A percentile compares a stretch with the other conserved stretches of the same genome.
These are phyloP conservation scores for Tenebrio molitor DNA, from an alignment of 1,140 invertebrate species.

Conservation along the genomic window DNA sequence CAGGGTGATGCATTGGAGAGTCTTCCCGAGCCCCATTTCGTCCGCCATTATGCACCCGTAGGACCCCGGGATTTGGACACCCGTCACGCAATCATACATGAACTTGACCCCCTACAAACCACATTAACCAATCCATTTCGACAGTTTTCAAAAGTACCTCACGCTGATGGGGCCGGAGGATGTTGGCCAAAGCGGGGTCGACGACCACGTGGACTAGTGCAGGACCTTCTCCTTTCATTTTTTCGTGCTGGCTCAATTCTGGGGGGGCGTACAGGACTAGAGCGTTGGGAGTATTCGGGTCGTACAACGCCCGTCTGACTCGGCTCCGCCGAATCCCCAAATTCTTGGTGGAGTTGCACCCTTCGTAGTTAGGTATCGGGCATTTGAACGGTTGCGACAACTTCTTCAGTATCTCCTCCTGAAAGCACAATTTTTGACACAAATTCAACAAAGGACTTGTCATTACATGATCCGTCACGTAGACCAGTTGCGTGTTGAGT, in stretches of 20 bases:
- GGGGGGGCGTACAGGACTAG: conserved; percentile 92
- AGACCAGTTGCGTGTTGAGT: conserved; percentile 48
- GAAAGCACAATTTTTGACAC: conserved; percentile 59
- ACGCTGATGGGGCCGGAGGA: conserved; percentile 97
- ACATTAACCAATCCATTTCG: conserved; percentile 22
- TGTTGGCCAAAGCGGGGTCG: conserved; percentile 90
- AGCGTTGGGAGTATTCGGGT: conserved; percentile 95
- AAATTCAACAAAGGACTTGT: too few relatives aligned
- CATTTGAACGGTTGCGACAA: conserved; percentile 94
- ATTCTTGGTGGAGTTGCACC: conserved; percentile 76
- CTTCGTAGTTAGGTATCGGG: conserved; percentile 92
- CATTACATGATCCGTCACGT: conserved; percentile 57
- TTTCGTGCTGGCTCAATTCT: conserved; percentile 85
- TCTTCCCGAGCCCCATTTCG: conserved; percentile 98
- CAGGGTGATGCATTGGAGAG: conserved; percentile 97
- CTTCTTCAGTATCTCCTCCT: conserved; percentile 86
- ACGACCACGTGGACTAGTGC: conserved; percentile 92
- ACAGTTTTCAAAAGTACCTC: conserved; percentile 79
- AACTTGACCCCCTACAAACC: conserved; percentile 91
- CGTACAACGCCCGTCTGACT: conserved; percentile 84
- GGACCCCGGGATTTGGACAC: conserved; percentile 87
- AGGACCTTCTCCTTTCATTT: conserved; percentile 80
- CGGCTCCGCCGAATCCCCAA: conserved; percentile 77
- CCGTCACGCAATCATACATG: conserved; percentile 99
- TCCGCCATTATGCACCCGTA: conserved; percentile 99